Conservation (phyloP, 2,113 vertebrate genomes). For the Arothron firmamentum region DNA sequence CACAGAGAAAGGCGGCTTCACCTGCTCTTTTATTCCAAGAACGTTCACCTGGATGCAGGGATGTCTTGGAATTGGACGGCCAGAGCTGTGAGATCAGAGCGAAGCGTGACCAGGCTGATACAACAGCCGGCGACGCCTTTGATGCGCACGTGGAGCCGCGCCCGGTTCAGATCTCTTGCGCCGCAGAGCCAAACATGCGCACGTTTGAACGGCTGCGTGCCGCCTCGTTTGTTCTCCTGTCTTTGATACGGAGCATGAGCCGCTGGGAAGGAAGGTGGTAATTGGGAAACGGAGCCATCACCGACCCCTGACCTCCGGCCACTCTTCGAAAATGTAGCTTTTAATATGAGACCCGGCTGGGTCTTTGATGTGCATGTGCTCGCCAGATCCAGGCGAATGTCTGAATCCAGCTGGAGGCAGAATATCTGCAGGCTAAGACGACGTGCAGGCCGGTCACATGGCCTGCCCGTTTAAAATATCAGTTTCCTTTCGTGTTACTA, state of each 20-base stretch:
- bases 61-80: slow-evolving; percentile 9
- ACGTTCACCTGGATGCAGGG: background rate
- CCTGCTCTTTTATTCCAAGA: too few relatives aligned
- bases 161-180: background rate
- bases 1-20: background rate
- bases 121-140: background rate
- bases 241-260: background rate
- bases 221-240: background rate
- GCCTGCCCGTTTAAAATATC: too few relatives aligned
- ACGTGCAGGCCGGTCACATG: too few relatives aligned
- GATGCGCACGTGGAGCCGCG: background rate
- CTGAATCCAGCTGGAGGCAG: slow-evolving; percentile 13
- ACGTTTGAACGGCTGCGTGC: background rate
- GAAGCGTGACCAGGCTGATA: too few relatives aligned
- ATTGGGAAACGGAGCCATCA: background rate
- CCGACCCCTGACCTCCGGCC: slow-evolving; percentile 5
- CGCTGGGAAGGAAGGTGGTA: background rate
- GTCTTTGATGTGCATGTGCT: slow-evolving; percentile 35
- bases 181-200: too few relatives aligned
- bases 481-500: too few relatives aligned
- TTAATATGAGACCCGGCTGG: slow-evolving; percentile 4
- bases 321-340: slow-evolving; percentile 5
- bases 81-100: slow-evolving; percentile 1
- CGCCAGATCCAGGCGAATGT: slow-evolving; percentile 2
- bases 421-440: background rate